Percentiles rank a stretch among this genome's conserved stretches.
Conservation (phyloP, 2,113 vertebrate species). For the Pelecanoides urinatrix region DNA sequence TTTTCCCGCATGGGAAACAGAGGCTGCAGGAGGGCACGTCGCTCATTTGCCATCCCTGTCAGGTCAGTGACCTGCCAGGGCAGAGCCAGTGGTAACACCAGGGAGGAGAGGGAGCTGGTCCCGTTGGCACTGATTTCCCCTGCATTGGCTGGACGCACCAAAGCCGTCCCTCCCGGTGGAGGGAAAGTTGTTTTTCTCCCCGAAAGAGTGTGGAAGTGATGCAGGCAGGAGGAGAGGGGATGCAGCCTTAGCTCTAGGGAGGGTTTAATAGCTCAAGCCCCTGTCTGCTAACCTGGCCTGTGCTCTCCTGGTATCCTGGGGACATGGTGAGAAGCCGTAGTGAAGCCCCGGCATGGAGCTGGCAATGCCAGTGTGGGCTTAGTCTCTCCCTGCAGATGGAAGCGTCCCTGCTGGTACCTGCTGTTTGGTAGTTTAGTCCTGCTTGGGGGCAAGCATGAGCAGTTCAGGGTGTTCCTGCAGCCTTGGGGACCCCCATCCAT, state of each 20-base stretch:
- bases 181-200: background rate
- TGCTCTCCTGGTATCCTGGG: background rate
- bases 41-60: background rate
- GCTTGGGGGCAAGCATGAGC: background rate
- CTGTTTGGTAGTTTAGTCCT: background rate
- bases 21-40: background rate
- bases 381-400: background rate
- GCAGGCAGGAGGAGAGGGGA: background rate
- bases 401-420: background rate
- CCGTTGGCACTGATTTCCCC: background rate
- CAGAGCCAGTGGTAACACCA: background rate
- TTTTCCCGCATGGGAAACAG: background rate
- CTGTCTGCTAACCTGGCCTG: background rate
- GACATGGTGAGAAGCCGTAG: background rate
- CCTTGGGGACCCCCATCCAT: background rate
- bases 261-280: background rate
- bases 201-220: background rate
- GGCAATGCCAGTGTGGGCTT: background rate
- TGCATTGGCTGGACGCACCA: fast-evolving
- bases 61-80: background rate
- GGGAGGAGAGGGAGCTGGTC: background rate
- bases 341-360: background rate
- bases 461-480: background rate
- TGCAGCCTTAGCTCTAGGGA: background rate
- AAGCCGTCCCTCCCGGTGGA: background rate